Conservation (phyloP, 2,888 invertebrate genomes). For the Mythimna loreyi region DNA sequence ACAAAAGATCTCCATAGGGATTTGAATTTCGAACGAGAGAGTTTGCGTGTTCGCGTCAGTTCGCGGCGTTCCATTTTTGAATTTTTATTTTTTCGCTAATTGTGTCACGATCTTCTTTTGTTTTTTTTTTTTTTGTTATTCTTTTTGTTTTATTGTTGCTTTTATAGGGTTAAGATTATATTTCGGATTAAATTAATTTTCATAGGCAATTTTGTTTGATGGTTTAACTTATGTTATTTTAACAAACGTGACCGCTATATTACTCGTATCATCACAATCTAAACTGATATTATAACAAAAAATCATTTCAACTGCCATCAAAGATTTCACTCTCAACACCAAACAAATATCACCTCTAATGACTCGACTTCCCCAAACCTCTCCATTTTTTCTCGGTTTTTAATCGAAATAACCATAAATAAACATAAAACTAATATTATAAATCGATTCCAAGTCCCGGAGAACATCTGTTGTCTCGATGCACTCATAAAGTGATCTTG, state of each 20-base stretch:
- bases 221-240: constrained; percentile 5
- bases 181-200: constrained; percentile 31
- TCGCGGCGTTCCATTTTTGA: constrained; percentile 81
- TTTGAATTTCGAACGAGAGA: constrained; percentile 84
- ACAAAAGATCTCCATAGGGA: constrained; percentile 80
- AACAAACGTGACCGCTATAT: not conserved
- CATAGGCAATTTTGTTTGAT: not conserved
- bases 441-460: constrained; percentile 70
- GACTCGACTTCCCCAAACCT: constrained; percentile 51
- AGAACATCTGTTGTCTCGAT: constrained; percentile 70
- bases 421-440: constrained; percentile 64
- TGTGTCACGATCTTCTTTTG: constrained; percentile 68
- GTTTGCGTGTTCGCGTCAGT: constrained; percentile 86
- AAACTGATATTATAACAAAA: not conserved
- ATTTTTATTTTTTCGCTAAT: constrained; percentile 73
- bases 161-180: constrained; percentile 46
- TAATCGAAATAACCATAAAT: constrained; percentile 59
- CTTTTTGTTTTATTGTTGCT: constrained; percentile 61
- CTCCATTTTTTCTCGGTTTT: constrained; percentile 48
- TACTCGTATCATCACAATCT: not conserved
- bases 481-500: constrained; percentile 70
- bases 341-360: constrained; percentile 50
- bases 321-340: constrained; percentile 6
- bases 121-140: constrained; percentile 64
- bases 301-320: not conserved